Evolutionary conservation across 2,888 invertebrate species (phyloP).

Genomic region (Xestia sexstrigata): DNA sequence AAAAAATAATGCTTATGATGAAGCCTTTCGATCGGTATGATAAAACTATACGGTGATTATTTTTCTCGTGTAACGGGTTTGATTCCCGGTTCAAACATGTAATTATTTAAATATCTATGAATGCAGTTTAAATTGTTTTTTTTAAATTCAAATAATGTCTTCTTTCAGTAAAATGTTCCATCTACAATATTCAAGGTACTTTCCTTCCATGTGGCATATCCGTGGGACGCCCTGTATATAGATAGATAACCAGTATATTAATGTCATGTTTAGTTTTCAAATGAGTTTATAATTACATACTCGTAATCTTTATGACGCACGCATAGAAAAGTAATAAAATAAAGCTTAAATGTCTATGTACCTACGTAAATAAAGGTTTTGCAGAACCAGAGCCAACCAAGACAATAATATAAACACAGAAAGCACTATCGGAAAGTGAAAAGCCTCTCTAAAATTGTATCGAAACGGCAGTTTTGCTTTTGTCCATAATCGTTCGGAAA

Average conservation of each 20-base stretch:
- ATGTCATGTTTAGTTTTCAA: background rate
- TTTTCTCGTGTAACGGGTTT: too few relatives aligned
- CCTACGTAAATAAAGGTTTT: background rate
- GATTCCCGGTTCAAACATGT: too few relatives aligned
- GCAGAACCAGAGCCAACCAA: background rate
- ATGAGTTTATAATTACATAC: background rate
- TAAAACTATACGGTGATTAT: too few relatives aligned
- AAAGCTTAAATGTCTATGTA: background rate
- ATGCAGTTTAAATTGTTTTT: too few relatives aligned
- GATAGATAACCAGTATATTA: background rate
- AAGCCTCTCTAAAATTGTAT: constrained; percentile 34
- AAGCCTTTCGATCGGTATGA: too few relatives aligned
- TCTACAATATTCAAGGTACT: too few relatives aligned
- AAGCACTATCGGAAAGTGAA: constrained; percentile 32
- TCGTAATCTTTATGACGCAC: background rate
- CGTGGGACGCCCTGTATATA: too few relatives aligned
- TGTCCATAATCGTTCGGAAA: constrained; percentile 49
- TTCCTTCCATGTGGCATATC: too few relatives aligned
- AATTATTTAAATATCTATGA: too few relatives aligned
- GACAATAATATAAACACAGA: background rate
- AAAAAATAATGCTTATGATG: too few relatives aligned
- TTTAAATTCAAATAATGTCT: too few relatives aligned
- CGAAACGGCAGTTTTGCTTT: constrained; percentile 35
- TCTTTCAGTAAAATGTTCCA: too few relatives aligned
- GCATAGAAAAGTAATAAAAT: background rate